Conservation (phyloP, 2,888 invertebrate genomes). For the Himalopsyche anomala region DNA sequence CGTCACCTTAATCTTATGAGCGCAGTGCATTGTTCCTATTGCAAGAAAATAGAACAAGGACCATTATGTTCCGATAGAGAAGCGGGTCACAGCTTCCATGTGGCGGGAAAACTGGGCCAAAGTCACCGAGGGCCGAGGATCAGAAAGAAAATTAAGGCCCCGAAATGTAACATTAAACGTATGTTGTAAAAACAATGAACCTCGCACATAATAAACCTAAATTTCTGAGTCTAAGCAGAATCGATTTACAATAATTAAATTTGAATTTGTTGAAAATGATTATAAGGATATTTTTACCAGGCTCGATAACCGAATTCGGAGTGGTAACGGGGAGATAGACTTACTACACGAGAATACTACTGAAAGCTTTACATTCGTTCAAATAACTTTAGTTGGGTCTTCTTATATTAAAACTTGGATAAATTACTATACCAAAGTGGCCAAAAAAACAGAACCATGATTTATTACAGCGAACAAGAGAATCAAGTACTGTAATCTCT, state of each 20-base stretch:
- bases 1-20: conserved; percentile 19
- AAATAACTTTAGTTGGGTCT: too few relatives aligned
- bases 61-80: conserved; percentile 29
- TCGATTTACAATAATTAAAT: too few relatives aligned
- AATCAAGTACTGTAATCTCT: not conserved
- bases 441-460: not conserved
- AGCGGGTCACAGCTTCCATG: conserved; percentile 45
- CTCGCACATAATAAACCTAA: too few relatives aligned
- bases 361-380: too few relatives aligned
- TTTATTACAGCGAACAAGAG: not conserved
- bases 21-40: conserved; percentile 33
- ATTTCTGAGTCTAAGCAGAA: too few relatives aligned
- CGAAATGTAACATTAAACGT: not conserved
- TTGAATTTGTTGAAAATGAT: too few relatives aligned
- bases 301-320: too few relatives aligned
- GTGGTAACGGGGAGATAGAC: too few relatives aligned
- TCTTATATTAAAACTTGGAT: too few relatives aligned
- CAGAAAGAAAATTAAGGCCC: not conserved
- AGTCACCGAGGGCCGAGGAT: conserved; percentile 52
- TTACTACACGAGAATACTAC: too few relatives aligned
- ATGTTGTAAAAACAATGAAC: too few relatives aligned
- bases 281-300: too few relatives aligned
- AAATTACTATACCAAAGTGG: not conserved
- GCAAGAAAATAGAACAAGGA: conserved; percentile 55
- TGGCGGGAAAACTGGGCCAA: conserved; percentile 57